These are phyloP conservation scores for Agriopis aurantiaria DNA, from an alignment of 2,888 invertebrate genomes.

Conservation along the genomic window DNA sequence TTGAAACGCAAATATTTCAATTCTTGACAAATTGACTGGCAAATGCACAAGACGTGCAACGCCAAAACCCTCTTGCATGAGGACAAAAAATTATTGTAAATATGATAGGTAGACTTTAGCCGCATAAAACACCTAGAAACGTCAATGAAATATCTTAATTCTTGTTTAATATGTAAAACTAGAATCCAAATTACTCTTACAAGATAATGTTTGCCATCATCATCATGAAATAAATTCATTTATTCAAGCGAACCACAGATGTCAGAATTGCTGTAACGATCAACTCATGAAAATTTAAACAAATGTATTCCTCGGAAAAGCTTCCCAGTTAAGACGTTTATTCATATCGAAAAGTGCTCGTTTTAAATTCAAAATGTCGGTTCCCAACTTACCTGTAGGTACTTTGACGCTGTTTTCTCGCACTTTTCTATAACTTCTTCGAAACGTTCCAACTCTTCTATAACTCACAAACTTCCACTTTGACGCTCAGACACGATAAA, in stretches of 20 bases:
- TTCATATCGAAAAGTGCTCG: constrained; percentile 69
- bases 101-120: background rate
- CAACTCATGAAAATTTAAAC: constrained; percentile 55
- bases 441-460: constrained; percentile 46
- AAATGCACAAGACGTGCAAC: too few relatives aligned
- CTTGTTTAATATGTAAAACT: constrained; percentile 19
- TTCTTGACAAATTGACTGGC: too few relatives aligned
- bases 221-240: constrained; percentile 59
- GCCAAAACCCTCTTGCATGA: too few relatives aligned
- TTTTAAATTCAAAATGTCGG: constrained; percentile 56
- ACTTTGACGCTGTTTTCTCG: constrained; percentile 60
- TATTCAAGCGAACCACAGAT: constrained; percentile 54
- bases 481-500: constrained; percentile 64
- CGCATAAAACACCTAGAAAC: background rate
- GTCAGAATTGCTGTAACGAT: constrained; percentile 51
- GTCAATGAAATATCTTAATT: background rate
- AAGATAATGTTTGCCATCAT: constrained; percentile 50
- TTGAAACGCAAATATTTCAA: too few relatives aligned
- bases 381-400: constrained; percentile 62
- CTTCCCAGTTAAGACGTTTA: constrained; percentile 46
- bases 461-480: constrained; percentile 68
- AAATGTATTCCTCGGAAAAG: constrained; percentile 53
- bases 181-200: constrained; percentile 36
- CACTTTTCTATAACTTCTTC: constrained; percentile 50
- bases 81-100: too few relatives aligned